Evolutionary conservation across 2,888 invertebrate species (phyloP).

Genomic region (Nipponacmea schrenckii): DNA sequence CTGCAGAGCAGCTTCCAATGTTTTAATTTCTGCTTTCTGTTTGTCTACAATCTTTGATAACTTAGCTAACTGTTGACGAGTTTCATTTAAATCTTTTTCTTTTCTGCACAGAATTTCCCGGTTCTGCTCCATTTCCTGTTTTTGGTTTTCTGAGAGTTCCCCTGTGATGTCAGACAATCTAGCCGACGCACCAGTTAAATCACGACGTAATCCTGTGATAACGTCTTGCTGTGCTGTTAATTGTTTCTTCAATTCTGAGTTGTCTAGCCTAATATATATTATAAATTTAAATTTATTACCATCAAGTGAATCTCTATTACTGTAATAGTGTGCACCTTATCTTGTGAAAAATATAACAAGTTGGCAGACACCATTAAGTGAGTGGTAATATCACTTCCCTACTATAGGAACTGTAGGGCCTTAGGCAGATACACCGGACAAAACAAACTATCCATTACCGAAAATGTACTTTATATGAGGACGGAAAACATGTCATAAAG

Average conservation of each 20-base stretch:
- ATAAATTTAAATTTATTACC: neutral
- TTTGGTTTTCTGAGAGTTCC: slow-evolving; percentile 66
- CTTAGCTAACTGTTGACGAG: slow-evolving; percentile 65
- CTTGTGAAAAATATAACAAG: too few relatives aligned
- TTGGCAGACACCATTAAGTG: too few relatives aligned
- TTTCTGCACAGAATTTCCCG: slow-evolving; percentile 48
- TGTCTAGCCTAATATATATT: slow-evolving; percentile 55
- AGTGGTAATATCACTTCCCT: too few relatives aligned
- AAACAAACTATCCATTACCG: too few relatives aligned
- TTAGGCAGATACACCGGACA: too few relatives aligned
- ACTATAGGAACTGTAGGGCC: too few relatives aligned
- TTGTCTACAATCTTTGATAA: slow-evolving; percentile 65
- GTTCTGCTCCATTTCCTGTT: slow-evolving; percentile 64
- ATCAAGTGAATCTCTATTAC: neutral
- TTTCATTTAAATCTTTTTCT: slow-evolving; percentile 59
- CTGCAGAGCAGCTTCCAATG: slow-evolving; percentile 53
- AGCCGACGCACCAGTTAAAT: slow-evolving; percentile 65
- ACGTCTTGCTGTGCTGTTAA: slow-evolving; percentile 62
- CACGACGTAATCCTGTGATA: slow-evolving; percentile 62
- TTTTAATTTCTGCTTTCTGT: slow-evolving; percentile 60
- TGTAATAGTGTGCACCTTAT: too few relatives aligned
- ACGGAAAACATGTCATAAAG: too few relatives aligned
- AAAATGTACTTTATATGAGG: too few relatives aligned
- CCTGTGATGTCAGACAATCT: slow-evolving; percentile 66
- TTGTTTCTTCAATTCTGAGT: slow-evolving; percentile 59